Evolutionary conservation across 2,113 vertebrate species (phyloP), one percentile per base, ranked within the genome.

Genomic region (Entomyzon cyanotis): DNA sequence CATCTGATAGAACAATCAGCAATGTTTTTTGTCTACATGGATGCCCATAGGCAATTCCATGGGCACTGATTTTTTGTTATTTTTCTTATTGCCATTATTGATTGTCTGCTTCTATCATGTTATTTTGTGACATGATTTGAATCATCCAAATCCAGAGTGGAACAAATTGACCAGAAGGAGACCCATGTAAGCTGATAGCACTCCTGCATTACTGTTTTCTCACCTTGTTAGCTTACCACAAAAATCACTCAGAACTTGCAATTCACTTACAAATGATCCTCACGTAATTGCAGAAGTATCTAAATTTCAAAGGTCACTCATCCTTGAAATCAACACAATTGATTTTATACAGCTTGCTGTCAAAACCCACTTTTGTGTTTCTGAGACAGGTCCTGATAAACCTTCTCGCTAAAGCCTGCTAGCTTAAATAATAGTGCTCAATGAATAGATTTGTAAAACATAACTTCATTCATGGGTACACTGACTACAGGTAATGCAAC

Each of bases 251-350:
- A 82, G 74, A 93, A 59, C 24, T 44, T 58, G 22, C 16, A 86
- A 78, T 83, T 92, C 31, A n/a, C 25, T 74, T 80, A 67, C 39
- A 91, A 92, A 75, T n/a, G 39, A 84, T 79, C 41, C 46, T 88
- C 28, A 53, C 2, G 4, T 76, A 86, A 92, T 52, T 68, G 49
- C 58, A 87, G 55, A 79, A 55, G 63, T 56, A 84, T 59, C 78
- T 27, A 74, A 44, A 85, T 77, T 65, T 82, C 50, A 84, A 84
- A 94, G 73, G 47, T 55, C 35, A 73, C 28, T 93, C 82, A 65
- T 89, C 87, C 93, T 92, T 96, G 76, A 97, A 97, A 93, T 90
- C 62, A 56, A 33, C 33, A 65, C 39, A 77, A 94, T 53, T 87
- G 68, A 84, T 93, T 93, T 91, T 84, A 76, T 77, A 58, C 20